Conservation (phyloP, 2,797 vertebrate genomes). For the Fratercula arctica region DNA sequence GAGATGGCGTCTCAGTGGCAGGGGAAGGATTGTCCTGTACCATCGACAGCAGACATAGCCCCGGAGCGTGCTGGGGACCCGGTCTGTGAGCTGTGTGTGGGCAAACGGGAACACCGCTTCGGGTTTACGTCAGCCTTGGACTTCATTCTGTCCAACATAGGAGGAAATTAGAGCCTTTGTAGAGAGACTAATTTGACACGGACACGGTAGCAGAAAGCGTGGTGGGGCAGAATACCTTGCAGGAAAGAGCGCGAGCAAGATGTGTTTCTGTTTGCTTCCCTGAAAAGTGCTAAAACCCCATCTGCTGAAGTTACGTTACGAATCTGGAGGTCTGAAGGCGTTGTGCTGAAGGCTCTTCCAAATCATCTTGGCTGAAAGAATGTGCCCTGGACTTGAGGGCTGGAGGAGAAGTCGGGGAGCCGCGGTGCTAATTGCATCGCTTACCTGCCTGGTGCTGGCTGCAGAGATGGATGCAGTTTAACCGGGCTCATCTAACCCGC, state of each 20-base stretch:
- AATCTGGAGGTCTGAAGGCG: background rate
- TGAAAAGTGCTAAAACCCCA: background rate
- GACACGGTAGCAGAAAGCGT: rapidly evolving
- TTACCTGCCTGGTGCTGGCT: background rate
- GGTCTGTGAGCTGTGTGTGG: background rate
- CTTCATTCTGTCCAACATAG: background rate
- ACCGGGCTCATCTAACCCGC: background rate
- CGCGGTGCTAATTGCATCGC: background rate
- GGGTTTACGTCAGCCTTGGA: background rate
- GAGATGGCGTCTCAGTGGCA: background rate
- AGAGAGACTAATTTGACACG: background rate
- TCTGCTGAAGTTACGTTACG: background rate
- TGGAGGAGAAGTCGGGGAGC: background rate
- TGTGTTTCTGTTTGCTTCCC: background rate
- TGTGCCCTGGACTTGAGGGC: background rate
- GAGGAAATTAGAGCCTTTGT: background rate
- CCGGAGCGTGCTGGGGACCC: background rate
- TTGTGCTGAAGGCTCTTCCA: background rate
- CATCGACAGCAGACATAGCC: rapidly evolving
- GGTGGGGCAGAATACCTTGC: background rate
- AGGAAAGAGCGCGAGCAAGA: background rate
- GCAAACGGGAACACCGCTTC: background rate
- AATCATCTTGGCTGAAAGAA: background rate
- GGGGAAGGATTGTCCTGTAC: background rate
- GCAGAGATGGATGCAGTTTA: background rate